These are phyloP conservation scores for Agrotis ipsilon DNA, from an alignment of 2,888 invertebrate genomes.

Conservation along the genomic window DNA sequence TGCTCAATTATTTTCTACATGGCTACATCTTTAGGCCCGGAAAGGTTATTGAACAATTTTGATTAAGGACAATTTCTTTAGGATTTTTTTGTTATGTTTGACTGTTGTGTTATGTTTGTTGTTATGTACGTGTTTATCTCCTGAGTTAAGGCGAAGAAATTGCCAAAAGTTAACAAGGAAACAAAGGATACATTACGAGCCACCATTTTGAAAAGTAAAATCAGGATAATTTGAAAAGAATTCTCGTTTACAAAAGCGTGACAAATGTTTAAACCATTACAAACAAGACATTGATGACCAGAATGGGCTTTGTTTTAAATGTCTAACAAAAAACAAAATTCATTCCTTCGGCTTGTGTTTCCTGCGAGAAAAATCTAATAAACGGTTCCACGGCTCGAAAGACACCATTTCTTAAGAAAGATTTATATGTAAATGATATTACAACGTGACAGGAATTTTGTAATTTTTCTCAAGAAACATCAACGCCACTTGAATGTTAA, in stretches of 20 bases:
- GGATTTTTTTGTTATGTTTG: too few species aligned
- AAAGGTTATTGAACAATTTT: background rate
- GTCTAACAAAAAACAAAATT: conserved; percentile 32
- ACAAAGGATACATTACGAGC: too few species aligned
- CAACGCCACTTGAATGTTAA: conserved; percentile 53
- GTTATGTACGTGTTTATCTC: background rate
- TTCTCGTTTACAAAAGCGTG: conserved; percentile 5
- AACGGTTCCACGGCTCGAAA: conserved; percentile 41
- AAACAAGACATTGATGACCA: conserved; percentile 14
- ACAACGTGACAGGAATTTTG: conserved; percentile 60
- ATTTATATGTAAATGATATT: conserved; percentile 66
- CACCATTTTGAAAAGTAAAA: background rate
- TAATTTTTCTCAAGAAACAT: conserved; percentile 42
- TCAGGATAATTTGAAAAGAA: background rate
- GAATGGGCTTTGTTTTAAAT: background rate
- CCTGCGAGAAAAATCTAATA: conserved; percentile 42
- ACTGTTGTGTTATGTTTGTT: too few species aligned
- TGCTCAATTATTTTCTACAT: too few species aligned
- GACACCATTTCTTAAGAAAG: conserved; percentile 52
- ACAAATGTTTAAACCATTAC: conserved; percentile 24
- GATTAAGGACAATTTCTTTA: too few species aligned
- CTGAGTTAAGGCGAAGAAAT: too few species aligned
- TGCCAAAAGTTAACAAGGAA: too few species aligned
- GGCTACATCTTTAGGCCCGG: background rate
- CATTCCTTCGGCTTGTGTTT: conserved; percentile 37